A percentile compares a stretch with the other conserved stretches of the same genome.
These are phyloP conservation scores for Drosophila greeni DNA, from an alignment of 2,888 invertebrate genomes.

Conservation along the genomic window DNA sequence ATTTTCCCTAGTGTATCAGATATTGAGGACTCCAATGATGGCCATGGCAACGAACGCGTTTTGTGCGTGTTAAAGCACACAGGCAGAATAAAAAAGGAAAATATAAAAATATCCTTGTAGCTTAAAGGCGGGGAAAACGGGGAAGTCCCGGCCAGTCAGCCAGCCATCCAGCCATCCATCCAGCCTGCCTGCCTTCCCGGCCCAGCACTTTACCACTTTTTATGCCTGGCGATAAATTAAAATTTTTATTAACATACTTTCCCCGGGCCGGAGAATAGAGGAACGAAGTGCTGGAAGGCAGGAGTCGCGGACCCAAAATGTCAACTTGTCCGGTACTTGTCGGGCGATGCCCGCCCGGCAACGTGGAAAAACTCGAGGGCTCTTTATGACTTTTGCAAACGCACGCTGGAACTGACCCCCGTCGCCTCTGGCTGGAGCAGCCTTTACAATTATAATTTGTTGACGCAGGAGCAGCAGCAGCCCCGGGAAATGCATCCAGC, in stretches of 20 bases:
- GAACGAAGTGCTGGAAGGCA: conserved; percentile 1
- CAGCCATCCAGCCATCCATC: conserved; percentile 3
- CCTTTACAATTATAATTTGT: conserved; percentile 60
- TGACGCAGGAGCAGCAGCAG: conserved; percentile 41
- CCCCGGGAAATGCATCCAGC: conserved; percentile 33
- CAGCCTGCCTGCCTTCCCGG: conserved; percentile 15
- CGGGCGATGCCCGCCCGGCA: conserved; percentile 16
- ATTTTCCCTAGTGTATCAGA: not conserved
- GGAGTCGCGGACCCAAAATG: conserved; percentile 28
- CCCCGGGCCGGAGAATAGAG: conserved; percentile 17
- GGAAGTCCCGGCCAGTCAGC: not conserved
- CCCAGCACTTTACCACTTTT: conserved; percentile 54
- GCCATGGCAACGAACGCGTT: conserved; percentile 61
- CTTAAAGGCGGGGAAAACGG: conserved; percentile 29
- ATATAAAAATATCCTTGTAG: conserved; percentile 49
- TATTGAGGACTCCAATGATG: conserved; percentile 39
- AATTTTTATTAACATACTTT: conserved; percentile 67
- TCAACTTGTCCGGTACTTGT: conserved; percentile 47
- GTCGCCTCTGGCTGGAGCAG: conserved; percentile 20
- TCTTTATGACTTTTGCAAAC: conserved; percentile 45
- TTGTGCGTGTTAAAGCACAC: conserved; percentile 63
- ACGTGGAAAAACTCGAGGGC: conserved; percentile 15
- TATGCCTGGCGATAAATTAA: conserved; percentile 61
- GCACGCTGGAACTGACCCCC: conserved; percentile 49
- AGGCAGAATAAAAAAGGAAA: conserved; percentile 37